Evolutionary conservation across 2,113 vertebrate genomes (phyloP).

Genomic region (Poeciliopsis retropinna): DNA sequence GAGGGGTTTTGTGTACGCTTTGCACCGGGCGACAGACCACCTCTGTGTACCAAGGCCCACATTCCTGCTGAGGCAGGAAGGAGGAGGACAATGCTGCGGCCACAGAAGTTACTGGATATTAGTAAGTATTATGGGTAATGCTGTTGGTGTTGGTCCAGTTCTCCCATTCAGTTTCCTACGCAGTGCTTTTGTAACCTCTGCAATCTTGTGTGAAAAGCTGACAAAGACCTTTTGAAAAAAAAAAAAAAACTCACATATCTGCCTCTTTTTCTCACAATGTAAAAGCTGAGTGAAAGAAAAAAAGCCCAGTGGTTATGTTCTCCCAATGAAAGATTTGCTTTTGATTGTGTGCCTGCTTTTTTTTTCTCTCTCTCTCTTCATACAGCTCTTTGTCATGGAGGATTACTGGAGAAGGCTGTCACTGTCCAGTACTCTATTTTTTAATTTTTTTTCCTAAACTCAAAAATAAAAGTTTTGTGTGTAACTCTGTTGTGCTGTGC

Average conservation of each 20-base stretch:
- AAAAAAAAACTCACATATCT: conserved; percentile 52
- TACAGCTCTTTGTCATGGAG: conserved; percentile 51
- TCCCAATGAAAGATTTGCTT: conserved; percentile 60
- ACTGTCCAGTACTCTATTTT: conserved; percentile 38
- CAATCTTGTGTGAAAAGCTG: conserved; percentile 62
- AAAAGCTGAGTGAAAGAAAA: conserved; percentile 57
- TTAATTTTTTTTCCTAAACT: conserved; percentile 1
- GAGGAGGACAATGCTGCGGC: conserved; percentile 43
- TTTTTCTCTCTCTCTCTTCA: conserved; percentile 33
- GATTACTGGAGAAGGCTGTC: conserved; percentile 60
- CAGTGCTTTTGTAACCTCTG: conserved; percentile 68
- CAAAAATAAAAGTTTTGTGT: conserved; percentile 37
- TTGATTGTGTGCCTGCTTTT: conserved; percentile 55
- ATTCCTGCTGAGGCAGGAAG: conserved; percentile 52
- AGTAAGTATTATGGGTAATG: conserved; percentile 38
- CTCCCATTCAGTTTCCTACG: conserved; percentile 48
- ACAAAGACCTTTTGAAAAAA: conserved; percentile 59
- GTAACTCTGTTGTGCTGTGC: not conserved
- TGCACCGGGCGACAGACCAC: conserved; percentile 23
- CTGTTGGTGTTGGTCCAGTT: conserved; percentile 48
- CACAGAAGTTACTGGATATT: conserved; percentile 67
- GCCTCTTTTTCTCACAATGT: conserved; percentile 41
- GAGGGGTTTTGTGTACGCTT: conserved; percentile 3
- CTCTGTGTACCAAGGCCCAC: conserved; percentile 44
- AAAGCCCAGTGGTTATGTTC: conserved; percentile 56